Percentiles rank a stretch among this genome's conserved stretches.
Evolutionary conservation across 2,888 invertebrate genomes (phyloP).

Genomic region (Drosophila mulleri): DNA sequence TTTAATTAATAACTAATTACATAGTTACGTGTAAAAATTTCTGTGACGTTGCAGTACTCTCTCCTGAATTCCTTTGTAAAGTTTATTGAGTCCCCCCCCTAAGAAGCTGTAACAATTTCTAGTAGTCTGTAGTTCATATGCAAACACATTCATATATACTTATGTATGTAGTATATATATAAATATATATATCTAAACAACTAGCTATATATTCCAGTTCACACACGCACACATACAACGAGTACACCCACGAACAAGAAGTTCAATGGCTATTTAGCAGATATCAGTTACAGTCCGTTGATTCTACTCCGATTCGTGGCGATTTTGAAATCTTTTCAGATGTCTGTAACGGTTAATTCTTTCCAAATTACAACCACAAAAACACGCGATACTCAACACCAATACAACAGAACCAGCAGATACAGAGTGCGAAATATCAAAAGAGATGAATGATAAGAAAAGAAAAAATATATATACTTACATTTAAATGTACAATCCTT

Average conservation of each 20-base stretch:
- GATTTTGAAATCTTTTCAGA: constrained; percentile 73
- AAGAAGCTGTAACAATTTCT: constrained; percentile 65
- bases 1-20: constrained; percentile 38
- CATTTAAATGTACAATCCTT: constrained; percentile 80
- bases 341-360: constrained; percentile 64
- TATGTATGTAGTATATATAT: constrained; percentile 58
- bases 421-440: constrained; percentile 52
- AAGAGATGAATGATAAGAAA: constrained; percentile 46
- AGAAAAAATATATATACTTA: constrained; percentile 63
- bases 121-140: constrained; percentile 72
- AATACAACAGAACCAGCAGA: constrained; percentile 44
- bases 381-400: constrained; percentile 8
- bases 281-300: constrained; percentile 24
- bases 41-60: constrained; percentile 47
- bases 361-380: constrained; percentile 47
- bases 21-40: constrained; percentile 65
- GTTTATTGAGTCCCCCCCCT: constrained; percentile 40
- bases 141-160: constrained; percentile 73
- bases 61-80: constrained; percentile 57
- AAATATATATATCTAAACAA: constrained; percentile 67
- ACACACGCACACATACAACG: constrained; percentile 39
- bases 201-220: constrained; percentile 75
- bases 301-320: constrained; percentile 19
- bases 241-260: constrained; percentile 13
- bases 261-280: constrained; percentile 20